These are phyloP conservation scores for Cisticola juncidis DNA, from an alignment of 2,113 vertebrate genomes.

Conservation along the genomic window DNA sequence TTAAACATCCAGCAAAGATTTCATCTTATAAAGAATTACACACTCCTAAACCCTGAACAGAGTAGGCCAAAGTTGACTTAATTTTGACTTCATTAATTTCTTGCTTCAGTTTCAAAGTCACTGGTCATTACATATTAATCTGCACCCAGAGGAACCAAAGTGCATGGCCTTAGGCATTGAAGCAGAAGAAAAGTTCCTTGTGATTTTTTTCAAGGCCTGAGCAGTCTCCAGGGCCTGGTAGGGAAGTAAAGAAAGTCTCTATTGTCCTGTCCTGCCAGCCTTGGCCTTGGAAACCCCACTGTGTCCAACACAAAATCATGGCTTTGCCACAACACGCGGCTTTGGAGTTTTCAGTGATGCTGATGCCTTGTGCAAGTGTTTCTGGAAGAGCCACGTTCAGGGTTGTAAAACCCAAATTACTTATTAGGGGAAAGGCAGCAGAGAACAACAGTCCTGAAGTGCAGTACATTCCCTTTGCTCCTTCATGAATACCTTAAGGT, in stretches of 20 bases:
- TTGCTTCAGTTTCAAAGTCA: neutral
- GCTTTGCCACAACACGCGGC: neutral
- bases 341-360: neutral
- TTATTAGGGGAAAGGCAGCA: neutral
- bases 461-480: neutral
- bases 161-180: neutral
- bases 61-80: neutral
- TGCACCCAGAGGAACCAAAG: neutral
- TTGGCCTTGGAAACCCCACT: neutral
- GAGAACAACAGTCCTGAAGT: neutral
- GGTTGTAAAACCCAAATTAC: neutral
- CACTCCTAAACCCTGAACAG: neutral
- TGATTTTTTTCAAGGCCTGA: neutral
- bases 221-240: neutral
- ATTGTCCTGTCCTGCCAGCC: neutral
- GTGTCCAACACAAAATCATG: neutral
- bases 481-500: neutral
- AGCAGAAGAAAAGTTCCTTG: neutral
- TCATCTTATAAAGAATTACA: neutral
- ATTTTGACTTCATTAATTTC: neutral
- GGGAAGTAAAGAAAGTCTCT: neutral
- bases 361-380: fast-evolving
- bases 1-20: constrained; percentile 10
- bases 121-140: constrained; percentile 1
- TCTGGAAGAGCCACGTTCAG: neutral